phyloP scores from a whole-genome alignment of 2,113 vertebrate species.

The Pavo muticus region DNA sequence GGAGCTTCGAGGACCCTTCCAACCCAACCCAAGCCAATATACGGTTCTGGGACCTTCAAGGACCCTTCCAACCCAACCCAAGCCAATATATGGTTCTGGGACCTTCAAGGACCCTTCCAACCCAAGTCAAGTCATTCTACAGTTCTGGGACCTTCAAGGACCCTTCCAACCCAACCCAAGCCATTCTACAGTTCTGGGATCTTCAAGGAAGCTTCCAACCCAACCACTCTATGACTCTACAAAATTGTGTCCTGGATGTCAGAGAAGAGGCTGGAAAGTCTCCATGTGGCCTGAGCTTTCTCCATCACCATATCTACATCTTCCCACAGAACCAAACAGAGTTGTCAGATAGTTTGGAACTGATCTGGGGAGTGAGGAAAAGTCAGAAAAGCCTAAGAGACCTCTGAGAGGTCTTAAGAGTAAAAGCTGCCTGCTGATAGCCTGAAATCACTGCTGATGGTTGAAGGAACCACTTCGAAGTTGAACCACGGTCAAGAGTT shows the following conservation, averaged over 20 bases:
- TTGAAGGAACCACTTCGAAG: background rate
- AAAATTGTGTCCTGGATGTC: background rate
- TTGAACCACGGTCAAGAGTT: background rate
- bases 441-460: background rate
- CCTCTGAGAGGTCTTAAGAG: background rate
- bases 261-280: background rate
- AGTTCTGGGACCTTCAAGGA: too few relatives aligned
- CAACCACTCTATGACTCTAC: too few relatives aligned
- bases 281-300: accelerated
- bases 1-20: too few relatives aligned
- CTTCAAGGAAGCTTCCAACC: too few relatives aligned
- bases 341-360: background rate
- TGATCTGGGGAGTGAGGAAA: background rate
- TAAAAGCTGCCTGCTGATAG: accelerated
- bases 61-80: too few relatives aligned
- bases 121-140: too few relatives aligned
- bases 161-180: too few relatives aligned
- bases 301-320: background rate
- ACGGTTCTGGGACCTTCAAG: too few relatives aligned
- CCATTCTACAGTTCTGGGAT: too few relatives aligned
- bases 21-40: too few relatives aligned
- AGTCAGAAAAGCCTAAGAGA: background rate
- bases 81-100: too few relatives aligned
- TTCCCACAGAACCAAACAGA: accelerated
- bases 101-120: too few relatives aligned